Conservation (phyloP, 2,113 vertebrate species). For the Desmodus rotundus region DNA sequence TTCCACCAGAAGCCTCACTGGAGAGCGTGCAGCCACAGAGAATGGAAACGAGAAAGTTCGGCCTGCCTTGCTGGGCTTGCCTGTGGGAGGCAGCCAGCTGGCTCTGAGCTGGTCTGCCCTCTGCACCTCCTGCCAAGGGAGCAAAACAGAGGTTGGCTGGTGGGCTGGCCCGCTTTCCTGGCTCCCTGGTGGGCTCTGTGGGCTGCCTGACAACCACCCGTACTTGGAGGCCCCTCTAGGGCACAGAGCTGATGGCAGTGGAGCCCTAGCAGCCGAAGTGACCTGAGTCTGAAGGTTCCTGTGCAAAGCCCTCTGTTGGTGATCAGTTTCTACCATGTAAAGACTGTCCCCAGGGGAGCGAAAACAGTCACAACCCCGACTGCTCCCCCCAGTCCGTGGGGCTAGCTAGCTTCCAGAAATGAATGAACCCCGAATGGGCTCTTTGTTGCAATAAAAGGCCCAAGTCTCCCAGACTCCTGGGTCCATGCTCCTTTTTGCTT, state of each 20-base stretch:
- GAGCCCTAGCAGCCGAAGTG: neutral
- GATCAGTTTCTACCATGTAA: neutral
- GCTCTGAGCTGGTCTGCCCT: slow-evolving; percentile 15
- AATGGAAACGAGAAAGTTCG: neutral
- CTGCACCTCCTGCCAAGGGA: neutral
- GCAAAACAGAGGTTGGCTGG: neutral
- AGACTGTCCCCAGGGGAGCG: neutral
- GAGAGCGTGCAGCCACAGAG: neutral
- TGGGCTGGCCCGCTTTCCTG: slow-evolving; percentile 26
- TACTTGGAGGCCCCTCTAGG: neutral
- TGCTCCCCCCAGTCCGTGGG: neutral
- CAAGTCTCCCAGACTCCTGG: neutral
- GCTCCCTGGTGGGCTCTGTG: neutral
- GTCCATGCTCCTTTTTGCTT: neutral
- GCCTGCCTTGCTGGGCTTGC: neutral
- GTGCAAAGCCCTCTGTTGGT: neutral
- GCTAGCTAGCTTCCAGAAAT: neutral
- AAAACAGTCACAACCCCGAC: neutral
- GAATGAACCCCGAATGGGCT: neutral
- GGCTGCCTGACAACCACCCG: neutral
- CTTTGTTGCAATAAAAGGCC: neutral
- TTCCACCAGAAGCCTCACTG: neutral
- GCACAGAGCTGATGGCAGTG: neutral
- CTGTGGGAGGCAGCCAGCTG: slow-evolving; percentile 27
- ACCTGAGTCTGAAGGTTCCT: neutral